Percentiles rank a stretch among this genome's conserved stretches.
phyloP scores from a whole-genome alignment of 2,113 vertebrate genomes.

The Mesembrinibis cayennensis region DNA sequence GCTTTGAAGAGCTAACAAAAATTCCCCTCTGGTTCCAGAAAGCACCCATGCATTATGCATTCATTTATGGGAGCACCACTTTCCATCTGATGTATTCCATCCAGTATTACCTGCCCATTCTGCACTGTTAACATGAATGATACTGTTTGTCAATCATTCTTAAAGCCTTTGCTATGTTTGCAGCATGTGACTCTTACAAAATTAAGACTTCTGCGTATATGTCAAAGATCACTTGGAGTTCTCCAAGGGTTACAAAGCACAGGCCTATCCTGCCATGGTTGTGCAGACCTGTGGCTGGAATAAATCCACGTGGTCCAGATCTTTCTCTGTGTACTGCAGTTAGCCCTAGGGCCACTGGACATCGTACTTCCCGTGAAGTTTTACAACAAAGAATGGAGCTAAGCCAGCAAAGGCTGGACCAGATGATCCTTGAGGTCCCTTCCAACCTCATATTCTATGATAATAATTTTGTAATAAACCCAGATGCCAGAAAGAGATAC shows the following conservation, averaged over 20 bases:
- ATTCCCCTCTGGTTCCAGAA: neutral
- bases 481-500: neutral
- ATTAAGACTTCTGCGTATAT: neutral
- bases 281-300: neutral
- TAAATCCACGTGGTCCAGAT: neutral
- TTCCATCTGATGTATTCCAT: neutral
- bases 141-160: neutral
- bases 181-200: neutral
- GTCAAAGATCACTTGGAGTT: neutral
- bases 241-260: neutral
- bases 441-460: no score
- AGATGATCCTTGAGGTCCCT: no score
- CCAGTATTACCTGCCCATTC: neutral
- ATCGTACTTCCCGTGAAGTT: no score
- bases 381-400: no score
- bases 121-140: neutral
- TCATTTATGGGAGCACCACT: neutral
- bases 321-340: neutral
- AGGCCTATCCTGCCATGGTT: neutral
- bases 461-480: neutral
- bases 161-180: neutral
- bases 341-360: no score
- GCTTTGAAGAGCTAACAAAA: neutral
- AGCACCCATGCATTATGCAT: neutral
- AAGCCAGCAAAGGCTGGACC: no score